Percentiles rank a stretch among this genome's conserved stretches.
Evolutionary conservation across 2,113 vertebrate species (phyloP).

Genomic region (Trematomus loennbergii): DNA sequence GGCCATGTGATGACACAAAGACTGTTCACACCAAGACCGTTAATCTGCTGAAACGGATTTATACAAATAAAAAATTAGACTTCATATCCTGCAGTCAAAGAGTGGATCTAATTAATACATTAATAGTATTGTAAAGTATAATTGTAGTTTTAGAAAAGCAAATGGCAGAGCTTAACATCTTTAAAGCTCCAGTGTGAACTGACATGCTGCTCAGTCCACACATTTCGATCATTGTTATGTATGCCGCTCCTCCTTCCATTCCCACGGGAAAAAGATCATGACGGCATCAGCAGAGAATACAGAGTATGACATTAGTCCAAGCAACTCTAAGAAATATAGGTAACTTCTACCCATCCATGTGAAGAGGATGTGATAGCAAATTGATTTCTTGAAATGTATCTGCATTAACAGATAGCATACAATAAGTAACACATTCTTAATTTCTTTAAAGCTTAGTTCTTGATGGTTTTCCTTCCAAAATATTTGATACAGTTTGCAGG

Average conservation of each 20-base stretch:
- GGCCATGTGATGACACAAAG: constrained; percentile 75
- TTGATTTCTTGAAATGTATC: background rate
- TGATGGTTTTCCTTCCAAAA: background rate
- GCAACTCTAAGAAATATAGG: constrained; percentile 27
- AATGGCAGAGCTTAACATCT: background rate
- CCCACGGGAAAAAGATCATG: constrained; percentile 40
- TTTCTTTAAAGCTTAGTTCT: background rate
- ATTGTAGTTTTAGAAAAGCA: background rate
- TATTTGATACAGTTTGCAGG: background rate
- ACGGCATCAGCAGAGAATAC: constrained; percentile 39
- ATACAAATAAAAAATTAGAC: background rate
- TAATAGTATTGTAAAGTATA: background rate
- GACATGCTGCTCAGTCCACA: background rate
- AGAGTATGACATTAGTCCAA: constrained; percentile 32
- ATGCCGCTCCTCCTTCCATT: constrained; percentile 23
- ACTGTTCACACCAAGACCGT: constrained; percentile 8
- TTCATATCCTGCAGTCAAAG: background rate
- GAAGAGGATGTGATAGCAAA: background rate
- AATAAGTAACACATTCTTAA: no score
- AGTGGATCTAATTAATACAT: background rate
- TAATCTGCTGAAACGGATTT: background rate
- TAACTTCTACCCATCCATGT: background rate
- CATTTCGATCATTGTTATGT: constrained; percentile 23
- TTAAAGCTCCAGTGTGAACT: background rate
- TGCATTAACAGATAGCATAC: background rate